Evolutionary conservation across 2,113 vertebrate species (phyloP).

Genomic region (Neolamprologus hecqui): DNA sequence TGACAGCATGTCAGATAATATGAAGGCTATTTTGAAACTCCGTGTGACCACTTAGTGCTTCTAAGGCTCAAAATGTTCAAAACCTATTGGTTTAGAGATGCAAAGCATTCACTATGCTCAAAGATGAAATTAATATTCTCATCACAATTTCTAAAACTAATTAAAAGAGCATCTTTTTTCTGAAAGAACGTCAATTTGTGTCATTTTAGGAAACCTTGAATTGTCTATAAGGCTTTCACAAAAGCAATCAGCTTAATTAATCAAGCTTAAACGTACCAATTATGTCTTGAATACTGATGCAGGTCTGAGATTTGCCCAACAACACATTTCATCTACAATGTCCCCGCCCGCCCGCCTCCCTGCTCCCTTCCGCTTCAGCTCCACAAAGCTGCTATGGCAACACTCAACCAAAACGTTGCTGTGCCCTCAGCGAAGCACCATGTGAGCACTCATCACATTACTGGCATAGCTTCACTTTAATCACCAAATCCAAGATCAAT

Average conservation of each 20-base stretch:
- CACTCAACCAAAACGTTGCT: constrained; percentile 55
- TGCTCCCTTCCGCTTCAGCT: neutral
- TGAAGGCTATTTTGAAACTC: neutral
- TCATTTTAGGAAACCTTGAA: neutral
- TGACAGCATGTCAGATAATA: neutral
- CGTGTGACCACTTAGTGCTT: neutral
- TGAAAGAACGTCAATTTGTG: neutral
- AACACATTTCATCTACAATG: neutral
- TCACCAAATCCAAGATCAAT: constrained; percentile 7
- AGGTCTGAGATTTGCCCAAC: neutral
- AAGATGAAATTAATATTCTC: neutral
- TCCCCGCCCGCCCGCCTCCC: neutral
- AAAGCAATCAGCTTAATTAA: neutral
- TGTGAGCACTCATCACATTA: neutral
- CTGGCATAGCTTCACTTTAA: neutral
- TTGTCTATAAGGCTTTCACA: neutral
- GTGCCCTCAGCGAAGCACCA: constrained; percentile 15
- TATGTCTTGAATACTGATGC: neutral
- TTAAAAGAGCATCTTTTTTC: neutral
- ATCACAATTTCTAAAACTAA: neutral
- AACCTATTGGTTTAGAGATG: neutral
- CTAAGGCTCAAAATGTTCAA: neutral
- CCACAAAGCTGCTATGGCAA: constrained; percentile 74
- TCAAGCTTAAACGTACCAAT: neutral
- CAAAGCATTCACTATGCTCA: neutral